Evolutionary conservation across 30 jellyfish, hydroid and myxozoan species (phyloP), one percentile per base, ranked within the genome.

Genomic region (Aurelia sp.): DNA sequence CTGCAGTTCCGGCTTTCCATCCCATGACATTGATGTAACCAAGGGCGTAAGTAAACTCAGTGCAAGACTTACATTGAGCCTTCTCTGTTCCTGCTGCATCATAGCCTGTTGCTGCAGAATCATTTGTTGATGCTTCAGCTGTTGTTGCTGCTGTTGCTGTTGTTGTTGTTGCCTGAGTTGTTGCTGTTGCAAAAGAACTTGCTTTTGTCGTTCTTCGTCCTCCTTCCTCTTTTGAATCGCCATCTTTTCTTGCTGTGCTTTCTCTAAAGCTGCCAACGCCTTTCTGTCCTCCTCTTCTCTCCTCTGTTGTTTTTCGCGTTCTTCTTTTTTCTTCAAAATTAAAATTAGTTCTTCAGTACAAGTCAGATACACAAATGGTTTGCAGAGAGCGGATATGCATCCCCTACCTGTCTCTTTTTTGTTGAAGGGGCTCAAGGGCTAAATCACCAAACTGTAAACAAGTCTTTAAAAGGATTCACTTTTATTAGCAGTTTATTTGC

Each of bases 131-230:
- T 78, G 87, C 59, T 90, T 85, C 78, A 65, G 6, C 47, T 90
- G 88, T 9, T 90, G 97, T 53, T 83, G 86, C 62, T 55, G 77
- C 77, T 53, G 89, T 27, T 61, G 98, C 73, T 86, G 95, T 33
- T 86, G 92, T 69, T 83, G 98, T 71, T 76, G 96, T 69, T 85
- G 66, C 85, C 18, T 73, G 12, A 84, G 57, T 60, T 44, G 86
- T 31, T 81, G 88, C 74, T 74, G 96, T 23, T 89, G 79, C 65
- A 33, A 17, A 4, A 8, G 67, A 6, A 52, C 3, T 76, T 76
- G 89, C 33, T 74, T 67, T 27, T 83, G 86, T 30, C 77, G 61
- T 48, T 67, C 84, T 68, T 68, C 84, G 3, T 64, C 59, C 52
- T 85, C 87, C 40, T 74, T 62, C 78, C 58, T 59, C 33, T 19